These are phyloP conservation scores for Epinotia nisella DNA, from an alignment of 2,888 invertebrate genomes.

Conservation along the genomic window DNA sequence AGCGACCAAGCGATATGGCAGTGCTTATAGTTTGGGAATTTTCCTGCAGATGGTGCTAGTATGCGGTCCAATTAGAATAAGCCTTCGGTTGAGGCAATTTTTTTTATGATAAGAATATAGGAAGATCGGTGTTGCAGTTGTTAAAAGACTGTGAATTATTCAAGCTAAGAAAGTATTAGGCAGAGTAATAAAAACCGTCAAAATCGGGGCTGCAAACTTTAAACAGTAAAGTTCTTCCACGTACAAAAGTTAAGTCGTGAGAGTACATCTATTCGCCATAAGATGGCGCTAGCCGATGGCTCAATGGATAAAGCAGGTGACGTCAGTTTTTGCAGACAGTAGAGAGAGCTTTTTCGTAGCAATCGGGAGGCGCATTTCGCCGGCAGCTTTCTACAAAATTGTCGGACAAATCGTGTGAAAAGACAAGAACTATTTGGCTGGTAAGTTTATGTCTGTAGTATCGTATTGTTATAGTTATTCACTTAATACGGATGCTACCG, in stretches of 20 bases:
- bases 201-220: not conserved
- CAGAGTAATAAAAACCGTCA: not conserved
- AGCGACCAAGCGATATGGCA: not conserved
- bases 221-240: slow-evolving; percentile 1
- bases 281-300: slow-evolving; percentile 62
- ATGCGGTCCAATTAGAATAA: slow-evolving; percentile 2
- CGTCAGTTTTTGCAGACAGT: slow-evolving; percentile 40
- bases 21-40: not conserved
- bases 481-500: not conserved
- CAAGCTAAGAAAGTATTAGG: not conserved
- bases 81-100: not conserved
- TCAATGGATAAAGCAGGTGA: slow-evolving; percentile 57
- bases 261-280: slow-evolving; percentile 57
- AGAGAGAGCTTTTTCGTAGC: slow-evolving; percentile 41
- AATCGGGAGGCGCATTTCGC: slow-evolving; percentile 40
- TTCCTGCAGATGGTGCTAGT: slow-evolving; percentile 37
- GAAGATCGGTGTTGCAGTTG: not conserved
- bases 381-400: slow-evolving; percentile 38
- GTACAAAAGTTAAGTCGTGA: slow-evolving; percentile 38
- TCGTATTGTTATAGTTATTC: not conserved
- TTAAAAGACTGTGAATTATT: not conserved
- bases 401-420: slow-evolving; percentile 30
- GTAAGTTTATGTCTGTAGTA: slow-evolving; percentile 28
- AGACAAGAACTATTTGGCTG: slow-evolving; percentile 13
- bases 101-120: not conserved